Evolutionary conservation across 1,140 invertebrate species (phyloP).

Genomic region (Tetragnatha versicolor): DNA sequence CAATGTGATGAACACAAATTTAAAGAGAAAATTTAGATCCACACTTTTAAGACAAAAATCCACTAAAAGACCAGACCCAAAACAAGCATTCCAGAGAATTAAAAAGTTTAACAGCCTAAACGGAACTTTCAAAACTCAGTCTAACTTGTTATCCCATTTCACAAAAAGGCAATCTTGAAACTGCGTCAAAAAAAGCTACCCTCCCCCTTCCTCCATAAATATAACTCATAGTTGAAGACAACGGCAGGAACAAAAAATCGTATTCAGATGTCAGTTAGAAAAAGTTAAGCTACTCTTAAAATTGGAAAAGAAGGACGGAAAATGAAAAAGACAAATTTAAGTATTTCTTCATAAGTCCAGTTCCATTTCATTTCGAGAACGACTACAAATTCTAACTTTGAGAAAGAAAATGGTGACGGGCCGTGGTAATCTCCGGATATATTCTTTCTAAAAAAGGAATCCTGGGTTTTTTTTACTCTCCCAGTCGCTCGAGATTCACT

Average conservation of each 20-base stretch:
- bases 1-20: too few relatives aligned
- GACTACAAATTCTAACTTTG: neutral
- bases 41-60: too few relatives aligned
- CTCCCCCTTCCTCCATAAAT: too few relatives aligned
- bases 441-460: neutral
- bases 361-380: neutral
- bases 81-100: too few relatives aligned
- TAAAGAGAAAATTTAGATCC: too few relatives aligned
- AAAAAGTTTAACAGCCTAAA: too few relatives aligned
- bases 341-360: neutral
- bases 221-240: too few relatives aligned
- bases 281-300: constrained; percentile 25
- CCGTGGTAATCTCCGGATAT: constrained; percentile 11
- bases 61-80: too few relatives aligned
- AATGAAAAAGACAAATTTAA: constrained; percentile 6
- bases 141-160: neutral
- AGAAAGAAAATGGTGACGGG: neutral
- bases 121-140: too few relatives aligned
- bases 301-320: constrained; percentile 1
- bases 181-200: too few relatives aligned
- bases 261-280: neutral
- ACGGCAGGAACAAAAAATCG: neutral
- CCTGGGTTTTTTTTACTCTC: neutral
- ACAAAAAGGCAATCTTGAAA: too few relatives aligned
- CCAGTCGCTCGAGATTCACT: neutral